Conservation (phyloP, 2,888 invertebrate genomes). For the Chrysolina haemoptera region DNA sequence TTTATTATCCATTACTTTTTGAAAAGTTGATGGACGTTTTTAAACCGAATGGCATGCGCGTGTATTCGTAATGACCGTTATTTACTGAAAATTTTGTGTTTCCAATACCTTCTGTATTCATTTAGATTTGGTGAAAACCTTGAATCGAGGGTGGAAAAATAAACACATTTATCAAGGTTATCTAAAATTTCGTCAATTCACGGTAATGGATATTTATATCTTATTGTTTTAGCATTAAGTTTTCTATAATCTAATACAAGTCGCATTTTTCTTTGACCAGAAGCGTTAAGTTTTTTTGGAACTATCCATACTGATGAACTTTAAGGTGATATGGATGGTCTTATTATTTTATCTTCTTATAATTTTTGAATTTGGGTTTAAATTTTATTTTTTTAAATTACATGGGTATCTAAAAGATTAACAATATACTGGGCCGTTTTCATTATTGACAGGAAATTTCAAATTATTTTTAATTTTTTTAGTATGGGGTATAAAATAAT, state of each 20-base stretch:
- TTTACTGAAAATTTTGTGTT: not conserved
- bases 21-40: not conserved
- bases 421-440: not conserved
- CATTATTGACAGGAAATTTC: not conserved
- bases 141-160: conserved; percentile 26
- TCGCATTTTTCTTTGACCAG: conserved; percentile 32
- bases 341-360: conserved; percentile 33
- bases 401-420: too few relatives aligned
- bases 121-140: not conserved
- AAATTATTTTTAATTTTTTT: not conserved
- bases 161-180: not conserved
- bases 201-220: too few relatives aligned
- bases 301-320: conserved; percentile 36
- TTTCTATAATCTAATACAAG: conserved; percentile 9
- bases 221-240: not conserved
- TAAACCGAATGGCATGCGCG: not conserved
- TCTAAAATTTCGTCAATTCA: not conserved
- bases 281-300: conserved; percentile 40
- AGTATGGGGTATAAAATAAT: not conserved
- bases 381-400: not conserved
- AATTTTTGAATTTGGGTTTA: conserved; percentile 30
- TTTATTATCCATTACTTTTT: not conserved
- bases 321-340: conserved; percentile 34
- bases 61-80: not conserved
- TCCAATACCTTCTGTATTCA: not conserved